These are phyloP conservation scores for Ctenomys sociabilis DNA, from an alignment of 2,113 vertebrate species.

Conservation along the genomic window DNA sequence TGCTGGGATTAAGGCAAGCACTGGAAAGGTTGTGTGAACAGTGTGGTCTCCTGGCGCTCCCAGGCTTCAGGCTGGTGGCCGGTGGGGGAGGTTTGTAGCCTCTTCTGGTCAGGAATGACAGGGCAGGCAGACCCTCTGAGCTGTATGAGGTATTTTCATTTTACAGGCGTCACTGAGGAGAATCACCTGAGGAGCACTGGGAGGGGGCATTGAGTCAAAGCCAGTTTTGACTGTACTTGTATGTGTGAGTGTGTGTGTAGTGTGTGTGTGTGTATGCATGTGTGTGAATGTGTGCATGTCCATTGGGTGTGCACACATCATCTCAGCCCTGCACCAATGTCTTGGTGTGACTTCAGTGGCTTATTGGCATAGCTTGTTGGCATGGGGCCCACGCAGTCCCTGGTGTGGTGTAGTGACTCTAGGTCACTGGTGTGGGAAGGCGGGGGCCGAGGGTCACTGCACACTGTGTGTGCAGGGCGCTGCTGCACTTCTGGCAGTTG, in stretches of 20 bases:
- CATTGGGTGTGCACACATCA: too few relatives aligned
- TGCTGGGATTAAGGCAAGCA: background rate
- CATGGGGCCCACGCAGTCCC: background rate
- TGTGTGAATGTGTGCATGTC: background rate
- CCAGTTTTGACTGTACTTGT: background rate
- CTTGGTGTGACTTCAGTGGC: background rate
- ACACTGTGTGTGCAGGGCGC: background rate
- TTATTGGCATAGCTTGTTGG: background rate
- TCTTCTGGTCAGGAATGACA: background rate
- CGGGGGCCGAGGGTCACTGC: background rate
- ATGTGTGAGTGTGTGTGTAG: background rate
- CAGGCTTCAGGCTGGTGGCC: background rate
- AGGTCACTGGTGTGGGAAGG: background rate
- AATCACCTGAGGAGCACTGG: fast-evolving
- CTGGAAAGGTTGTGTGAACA: background rate
- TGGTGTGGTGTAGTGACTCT: conserved; percentile 24
- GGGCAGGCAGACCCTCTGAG: background rate
- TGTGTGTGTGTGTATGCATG: fast-evolving
- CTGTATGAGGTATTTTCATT: background rate
- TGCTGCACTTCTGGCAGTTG: background rate
- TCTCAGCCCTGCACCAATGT: background rate
- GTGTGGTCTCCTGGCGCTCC: background rate
- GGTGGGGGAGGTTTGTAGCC: background rate
- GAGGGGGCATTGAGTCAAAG: background rate
- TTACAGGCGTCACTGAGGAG: fast-evolving